These are phyloP conservation scores for Catonia carolina DNA, from an alignment of 2,888 invertebrate species.

Conservation along the genomic window DNA sequence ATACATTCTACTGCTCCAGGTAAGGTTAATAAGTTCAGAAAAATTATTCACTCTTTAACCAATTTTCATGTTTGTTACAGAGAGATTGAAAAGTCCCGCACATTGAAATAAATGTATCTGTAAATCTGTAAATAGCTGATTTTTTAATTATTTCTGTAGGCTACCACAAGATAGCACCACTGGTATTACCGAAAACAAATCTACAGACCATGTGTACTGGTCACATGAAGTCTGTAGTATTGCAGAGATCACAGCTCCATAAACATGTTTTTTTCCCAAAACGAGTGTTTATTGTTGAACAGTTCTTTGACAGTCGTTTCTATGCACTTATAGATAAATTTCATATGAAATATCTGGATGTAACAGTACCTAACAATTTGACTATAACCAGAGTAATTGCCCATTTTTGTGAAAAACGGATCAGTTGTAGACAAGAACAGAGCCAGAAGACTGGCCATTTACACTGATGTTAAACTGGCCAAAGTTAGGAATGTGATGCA, in stretches of 20 bases:
- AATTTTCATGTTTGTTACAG: too few relatives aligned
- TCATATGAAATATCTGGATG: background rate
- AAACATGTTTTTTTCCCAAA: slow-evolving; percentile 1
- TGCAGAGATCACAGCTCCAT: background rate
- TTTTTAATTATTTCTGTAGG: too few relatives aligned
- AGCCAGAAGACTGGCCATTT: slow-evolving; percentile 5
- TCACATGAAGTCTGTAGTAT: too few relatives aligned
- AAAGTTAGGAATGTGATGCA: slow-evolving; percentile 4
- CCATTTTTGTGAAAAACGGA: background rate
- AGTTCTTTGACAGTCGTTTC: background rate
- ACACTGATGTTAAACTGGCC: slow-evolving; percentile 3
- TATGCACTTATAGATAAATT: background rate
- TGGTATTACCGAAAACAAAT: too few relatives aligned
- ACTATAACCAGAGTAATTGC: background rate
- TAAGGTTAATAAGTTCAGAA: too few relatives aligned
- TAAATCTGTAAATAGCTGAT: too few relatives aligned
- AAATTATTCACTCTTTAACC: too few relatives aligned
- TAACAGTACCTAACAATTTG: background rate
- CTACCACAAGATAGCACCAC: too few relatives aligned
- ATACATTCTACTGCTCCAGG: too few relatives aligned
- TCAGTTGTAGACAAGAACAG: slow-evolving; percentile 5
- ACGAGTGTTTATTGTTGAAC: slow-evolving; percentile 2
- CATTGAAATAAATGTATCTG: too few relatives aligned
- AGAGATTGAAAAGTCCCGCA: too few relatives aligned
- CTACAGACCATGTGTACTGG: too few relatives aligned